phyloP scores from a whole-genome alignment of 2,888 invertebrate genomes.

The Aporophyla nigra region DNA sequence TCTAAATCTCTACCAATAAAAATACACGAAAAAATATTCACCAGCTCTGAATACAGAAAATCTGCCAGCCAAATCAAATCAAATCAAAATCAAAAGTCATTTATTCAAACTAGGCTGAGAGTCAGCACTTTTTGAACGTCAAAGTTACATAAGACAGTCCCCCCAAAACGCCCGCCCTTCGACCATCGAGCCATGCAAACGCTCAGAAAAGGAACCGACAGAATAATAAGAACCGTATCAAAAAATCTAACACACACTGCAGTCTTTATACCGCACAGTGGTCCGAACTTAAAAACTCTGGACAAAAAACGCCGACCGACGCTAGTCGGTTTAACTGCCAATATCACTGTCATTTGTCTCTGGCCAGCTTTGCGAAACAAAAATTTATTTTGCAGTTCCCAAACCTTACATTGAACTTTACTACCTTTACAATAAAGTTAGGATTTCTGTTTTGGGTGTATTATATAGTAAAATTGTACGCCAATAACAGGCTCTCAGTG shows the following conservation, averaged over 20 bases:
- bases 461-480: conserved; percentile 66
- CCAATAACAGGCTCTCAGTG: conserved; percentile 80
- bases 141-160: too few species aligned
- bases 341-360: conserved; percentile 85
- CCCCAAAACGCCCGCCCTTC: too few species aligned
- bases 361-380: conserved; percentile 75
- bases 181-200: too few species aligned
- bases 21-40: neutral
- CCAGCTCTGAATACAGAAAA: conserved; percentile 3
- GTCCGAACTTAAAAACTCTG: conserved; percentile 73
- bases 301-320: conserved; percentile 73
- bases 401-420: conserved; percentile 63
- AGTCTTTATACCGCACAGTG: conserved; percentile 68
- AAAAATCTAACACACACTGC: conserved; percentile 66
- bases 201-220: conserved; percentile 12
- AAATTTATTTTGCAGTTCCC: conserved; percentile 59
- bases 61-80: too few species aligned
- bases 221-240: conserved; percentile 49
- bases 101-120: too few species aligned
- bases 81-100: too few species aligned
- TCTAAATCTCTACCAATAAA: neutral
- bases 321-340: conserved; percentile 81
- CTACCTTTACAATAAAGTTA: conserved; percentile 54
- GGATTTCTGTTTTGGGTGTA: conserved; percentile 17
- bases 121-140: too few species aligned